Evolutionary conservation across 2,888 invertebrate species (phyloP), one percentile per base, ranked within the genome.

Genomic region (Cataglyphis altisquamis): DNA sequence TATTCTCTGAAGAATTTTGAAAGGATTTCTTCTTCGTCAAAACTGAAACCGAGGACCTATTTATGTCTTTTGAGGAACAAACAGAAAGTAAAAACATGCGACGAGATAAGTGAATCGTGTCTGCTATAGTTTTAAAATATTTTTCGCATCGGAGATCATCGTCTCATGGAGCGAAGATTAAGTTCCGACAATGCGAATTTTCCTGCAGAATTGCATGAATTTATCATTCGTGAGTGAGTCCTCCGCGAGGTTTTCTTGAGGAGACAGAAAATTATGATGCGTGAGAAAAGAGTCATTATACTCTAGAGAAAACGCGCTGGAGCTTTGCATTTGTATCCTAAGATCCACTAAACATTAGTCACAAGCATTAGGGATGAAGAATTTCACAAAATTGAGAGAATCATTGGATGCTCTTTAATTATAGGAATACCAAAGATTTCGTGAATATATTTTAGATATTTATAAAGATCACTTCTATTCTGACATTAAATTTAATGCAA

Each of bases 1-100:
- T 45, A 60, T 66, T 66, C 66, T 45, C 57, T 57, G 9, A 60
- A 70, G 25, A 36, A 70, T 80, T 80, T 70, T 45, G 60, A 60
- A 70, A 70, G 45, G 18, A 21, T 60, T 52, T 29, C 52, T 73
- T 63, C 36, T 52, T 41, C 45, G 68, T 36, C 77, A 52, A 60
- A 39, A 70, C 48, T 45, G 32, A 78, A 68, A 78, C 32, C 60
- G 21, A 68, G 60, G 60, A 68, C 32, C 36, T 57, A 55, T 60
- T 68, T 60, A 45, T n/a, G 70, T 60, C 45, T 70, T 25, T 25
- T 21, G 32, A 60, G 36, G 60, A 60, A 70, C 57, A 32, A 55
- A 41, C 29, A 41, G 57, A 67, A 41, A 60, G n/a, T 60, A 25
- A 68, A 80, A 80, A 45, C 32, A 68, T 4, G 1, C 57, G 57